Evolutionary conservation across 2,888 invertebrate species (phyloP), one percentile per base, ranked within the genome.

Genomic region (Perizoma flavofasciatum): DNA sequence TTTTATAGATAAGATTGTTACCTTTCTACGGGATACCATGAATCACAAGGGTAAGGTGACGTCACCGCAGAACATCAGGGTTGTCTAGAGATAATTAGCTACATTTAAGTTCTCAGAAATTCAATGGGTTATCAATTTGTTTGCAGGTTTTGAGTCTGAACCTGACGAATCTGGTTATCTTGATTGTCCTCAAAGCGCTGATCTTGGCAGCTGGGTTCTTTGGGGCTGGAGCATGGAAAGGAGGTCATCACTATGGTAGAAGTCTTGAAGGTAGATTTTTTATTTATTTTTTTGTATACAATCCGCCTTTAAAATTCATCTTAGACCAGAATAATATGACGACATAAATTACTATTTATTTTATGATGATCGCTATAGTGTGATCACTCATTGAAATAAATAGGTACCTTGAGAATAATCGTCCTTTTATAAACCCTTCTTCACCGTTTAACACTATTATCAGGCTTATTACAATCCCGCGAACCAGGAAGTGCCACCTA

Each of bases 121-220:
- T 56, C 6, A 46, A 57, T 52, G 44, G 9, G 22, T 6, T 8
- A 33, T 51, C 43, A 0, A 34, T 44, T 48, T 61, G 10, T 34
- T 71, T 81, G 0, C 85, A 95, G 95, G 95, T 96, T 4, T 86
- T 97, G 48, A 97, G 97, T 73, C 86, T 97, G 54, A 97, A 97
- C 86, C 85, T 97, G 59, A 96, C 97, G 0, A 97, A 97, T 82
- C 85, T 97, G 65, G 90, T 97, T 49, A 95, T 97, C 62, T 92
- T 97, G 57, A 92, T 97, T 51, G 93, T 97, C 37, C 88, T 97
- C 62, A 97, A 97, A 86, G 96, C 96, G 0, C 87, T 97, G 6
- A 96, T 97, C 63, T 94, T 97, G 72, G 96, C 96, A 0, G 96
- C 96, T 8, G 96, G 96, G 0, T 94, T 96, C 73, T 91, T 96